phyloP scores from a whole-genome alignment of 2,113 vertebrate species.

The Mustela nigripes region DNA sequence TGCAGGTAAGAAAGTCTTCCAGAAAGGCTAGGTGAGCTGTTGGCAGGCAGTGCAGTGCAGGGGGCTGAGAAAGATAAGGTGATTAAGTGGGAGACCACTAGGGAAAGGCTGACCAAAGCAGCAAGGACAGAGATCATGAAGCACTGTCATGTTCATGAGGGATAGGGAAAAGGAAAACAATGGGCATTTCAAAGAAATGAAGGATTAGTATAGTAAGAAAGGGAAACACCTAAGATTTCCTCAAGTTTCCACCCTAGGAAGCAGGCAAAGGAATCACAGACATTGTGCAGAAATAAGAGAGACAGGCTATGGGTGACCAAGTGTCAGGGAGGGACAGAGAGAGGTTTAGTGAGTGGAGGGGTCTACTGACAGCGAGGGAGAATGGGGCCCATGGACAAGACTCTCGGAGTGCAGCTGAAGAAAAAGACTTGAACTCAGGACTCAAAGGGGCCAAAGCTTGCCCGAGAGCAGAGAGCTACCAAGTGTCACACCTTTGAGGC shows the following conservation, averaged over 20 bases:
- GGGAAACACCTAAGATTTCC: neutral
- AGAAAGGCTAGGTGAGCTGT: neutral
- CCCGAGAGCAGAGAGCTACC: too few species aligned
- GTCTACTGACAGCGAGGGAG: neutral
- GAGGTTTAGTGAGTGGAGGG: rapidly evolving
- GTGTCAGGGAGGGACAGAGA: too few species aligned
- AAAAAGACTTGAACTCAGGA: neutral
- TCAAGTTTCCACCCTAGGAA: neutral
- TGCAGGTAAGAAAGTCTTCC: neutral
- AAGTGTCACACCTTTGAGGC: neutral
- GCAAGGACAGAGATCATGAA: neutral
- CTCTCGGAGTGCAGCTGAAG: neutral
- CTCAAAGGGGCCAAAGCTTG: neutral
- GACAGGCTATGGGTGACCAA: neutral
- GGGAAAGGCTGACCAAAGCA: neutral
- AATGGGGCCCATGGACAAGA: rapidly evolving
- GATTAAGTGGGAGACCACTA: neutral
- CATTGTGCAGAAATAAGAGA: neutral
- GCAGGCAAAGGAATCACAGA: neutral
- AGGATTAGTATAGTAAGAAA: neutral
- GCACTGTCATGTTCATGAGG: neutral
- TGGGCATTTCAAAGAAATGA: neutral
- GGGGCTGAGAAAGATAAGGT: rapidly evolving
- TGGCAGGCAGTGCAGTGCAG: too few species aligned
- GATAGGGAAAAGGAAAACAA: neutral